Base-by-base conservation (phyloP, 2,888 invertebrate species). In the Spilarctia lutea region DNA sequence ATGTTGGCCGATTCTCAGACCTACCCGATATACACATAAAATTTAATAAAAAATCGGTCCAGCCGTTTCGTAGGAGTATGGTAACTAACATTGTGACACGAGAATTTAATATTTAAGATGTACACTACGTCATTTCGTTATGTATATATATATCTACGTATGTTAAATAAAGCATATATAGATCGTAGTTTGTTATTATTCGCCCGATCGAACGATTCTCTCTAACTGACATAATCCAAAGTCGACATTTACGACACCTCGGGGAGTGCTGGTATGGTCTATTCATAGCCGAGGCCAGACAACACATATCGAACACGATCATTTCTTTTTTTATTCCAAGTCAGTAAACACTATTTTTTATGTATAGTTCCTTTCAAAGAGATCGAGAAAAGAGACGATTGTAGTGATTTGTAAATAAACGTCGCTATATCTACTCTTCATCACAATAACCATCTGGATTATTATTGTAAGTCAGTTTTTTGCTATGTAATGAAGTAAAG, bases 281-380 rank as follows among this genome's bases (percentile, higher is more conserved):
- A 76, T 76, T 73, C 73, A 73, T 73, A 73, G 76, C 24, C 76
- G 39, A 73, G 73, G 73, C 35, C 73, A 68, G n/a, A 13, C 69
- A 18, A 56, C 24, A 52, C 30, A 65, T 42, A 35, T 72, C 66
- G 33, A 69, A 72, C 18, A 93, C 80, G 45, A 60, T 65, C 60
- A 66, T 72, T 66, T 65, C 39, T 66, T 75, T 73, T n/a, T 70
- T 24, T 20, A 66, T 42, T 48, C 72, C 35, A 42, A 63, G 27
- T 63, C 63, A 30, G 65, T 65, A 39, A 35, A 69, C 68, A 69
- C 30, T 56, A n/a, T 39, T 70, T 3, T 63, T n/a, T 52, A 16
- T 48, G n/a, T 13, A n/a, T n/a, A 7, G 52, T 69, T 52, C 13
- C n/a, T 35, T 52, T 48, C 33, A 52, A 48, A 48, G 52, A 68